Evolutionary conservation across 2,113 vertebrate genomes (phyloP).

Genomic region (Python bivittatus): DNA sequence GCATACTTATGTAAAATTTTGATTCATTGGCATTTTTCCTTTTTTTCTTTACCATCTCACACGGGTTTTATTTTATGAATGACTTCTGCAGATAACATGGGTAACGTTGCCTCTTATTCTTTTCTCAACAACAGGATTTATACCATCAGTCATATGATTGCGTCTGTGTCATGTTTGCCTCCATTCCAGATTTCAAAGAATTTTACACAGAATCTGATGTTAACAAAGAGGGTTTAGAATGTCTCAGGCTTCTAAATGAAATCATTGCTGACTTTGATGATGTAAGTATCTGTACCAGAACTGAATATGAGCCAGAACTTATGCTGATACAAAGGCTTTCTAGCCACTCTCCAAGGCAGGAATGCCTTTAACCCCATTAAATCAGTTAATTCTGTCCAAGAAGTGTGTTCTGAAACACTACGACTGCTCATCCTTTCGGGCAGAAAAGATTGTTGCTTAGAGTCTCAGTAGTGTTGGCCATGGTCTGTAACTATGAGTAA

Average conservation of each 20-base stretch:
- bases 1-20: not conserved
- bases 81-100: not conserved
- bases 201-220: conserved; percentile 98
- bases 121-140: conserved; percentile 80
- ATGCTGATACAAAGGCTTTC: not conserved
- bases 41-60: not conserved
- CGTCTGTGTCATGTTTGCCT: conserved; percentile 98
- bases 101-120: not conserved
- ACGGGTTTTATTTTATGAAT: conserved; percentile 14
- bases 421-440: not conserved
- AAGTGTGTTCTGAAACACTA: not conserved
- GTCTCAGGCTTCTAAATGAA: conserved; percentile 81
- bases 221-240: conserved; percentile 97
- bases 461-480: not conserved
- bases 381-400: not conserved
- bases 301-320: not conserved
- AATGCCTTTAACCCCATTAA: not conserved
- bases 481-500: not conserved
- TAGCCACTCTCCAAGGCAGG: not conserved
- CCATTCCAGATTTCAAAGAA: conserved; percentile 98
- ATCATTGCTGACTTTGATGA: conserved; percentile 89
- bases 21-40: not conserved
- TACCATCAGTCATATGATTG: conserved; percentile 98
- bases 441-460: not conserved
- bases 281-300: too few relatives aligned